These are phyloP conservation scores for Ceriagrion tenellum DNA, from an alignment of 2,888 invertebrate species.

Conservation along the genomic window DNA sequence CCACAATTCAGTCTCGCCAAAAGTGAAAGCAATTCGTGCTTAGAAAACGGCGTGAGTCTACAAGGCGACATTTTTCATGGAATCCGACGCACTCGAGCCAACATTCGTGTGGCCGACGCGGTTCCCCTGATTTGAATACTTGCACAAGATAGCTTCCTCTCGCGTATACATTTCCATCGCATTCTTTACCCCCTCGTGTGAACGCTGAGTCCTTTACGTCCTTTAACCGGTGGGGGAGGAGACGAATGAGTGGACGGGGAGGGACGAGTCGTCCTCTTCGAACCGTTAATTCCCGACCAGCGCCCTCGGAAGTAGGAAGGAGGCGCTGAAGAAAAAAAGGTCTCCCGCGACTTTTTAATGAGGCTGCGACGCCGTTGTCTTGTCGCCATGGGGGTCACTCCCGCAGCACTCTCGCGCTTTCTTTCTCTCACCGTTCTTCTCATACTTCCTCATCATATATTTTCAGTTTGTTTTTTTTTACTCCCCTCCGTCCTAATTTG, in stretches of 20 bases:
- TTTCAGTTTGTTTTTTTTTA: not conserved
- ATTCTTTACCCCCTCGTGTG: slow-evolving; percentile 1
- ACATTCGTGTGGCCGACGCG: not conserved
- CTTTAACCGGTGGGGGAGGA: too few species aligned
- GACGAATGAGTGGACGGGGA: too few species aligned
- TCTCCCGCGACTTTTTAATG: not conserved
- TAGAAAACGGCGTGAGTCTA: too few species aligned
- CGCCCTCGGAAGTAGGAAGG: not conserved
- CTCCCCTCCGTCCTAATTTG: not conserved
- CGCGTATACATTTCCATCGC: not conserved
- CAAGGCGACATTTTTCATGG: too few species aligned
- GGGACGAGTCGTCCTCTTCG: not conserved
- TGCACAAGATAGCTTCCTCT: not conserved
- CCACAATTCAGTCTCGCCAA: too few species aligned
- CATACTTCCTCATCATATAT: not conserved
- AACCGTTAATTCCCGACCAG: not conserved
- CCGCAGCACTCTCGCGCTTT: not conserved
- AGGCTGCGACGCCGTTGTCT: not conserved
- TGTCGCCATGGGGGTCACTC: not conserved
- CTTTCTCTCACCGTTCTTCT: not conserved
- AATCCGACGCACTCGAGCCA: not conserved
- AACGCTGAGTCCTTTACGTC: not conserved
- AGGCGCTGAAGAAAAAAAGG: not conserved
- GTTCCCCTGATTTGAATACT: not conserved
- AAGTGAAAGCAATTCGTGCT: too few species aligned